These are phyloP conservation scores for Vulpes ferrilata DNA, from an alignment of 2,113 vertebrate genomes.

Conservation along the genomic window DNA sequence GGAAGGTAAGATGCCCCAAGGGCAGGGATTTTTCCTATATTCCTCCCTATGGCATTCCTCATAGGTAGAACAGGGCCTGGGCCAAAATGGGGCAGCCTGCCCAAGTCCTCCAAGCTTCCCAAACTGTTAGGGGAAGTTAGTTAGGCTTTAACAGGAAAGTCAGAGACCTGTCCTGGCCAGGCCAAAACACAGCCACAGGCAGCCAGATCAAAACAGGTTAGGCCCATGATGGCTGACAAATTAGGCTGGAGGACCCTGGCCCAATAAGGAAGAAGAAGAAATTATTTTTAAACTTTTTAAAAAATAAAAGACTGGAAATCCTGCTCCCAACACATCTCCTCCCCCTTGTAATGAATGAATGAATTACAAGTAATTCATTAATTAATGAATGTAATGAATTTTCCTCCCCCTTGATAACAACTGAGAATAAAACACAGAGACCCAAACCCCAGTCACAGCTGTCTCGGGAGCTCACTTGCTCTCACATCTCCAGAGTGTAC, in stretches of 20 bases:
- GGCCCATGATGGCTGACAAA: background rate
- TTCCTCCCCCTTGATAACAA: background rate
- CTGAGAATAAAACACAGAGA: background rate
- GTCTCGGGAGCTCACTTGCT: background rate
- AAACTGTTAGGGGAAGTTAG: background rate
- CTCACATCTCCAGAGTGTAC: too few species aligned
- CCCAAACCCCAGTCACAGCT: background rate
- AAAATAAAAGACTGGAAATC: background rate
- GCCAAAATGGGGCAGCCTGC: background rate
- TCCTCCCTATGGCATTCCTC: background rate
- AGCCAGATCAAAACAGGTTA: background rate
- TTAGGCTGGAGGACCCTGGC: background rate
- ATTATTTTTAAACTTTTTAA: too few species aligned
- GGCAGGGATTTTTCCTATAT: background rate
- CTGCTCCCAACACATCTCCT: background rate
- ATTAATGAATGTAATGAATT: too few species aligned
- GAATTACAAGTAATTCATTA: too few species aligned
- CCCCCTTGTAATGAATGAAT: background rate
- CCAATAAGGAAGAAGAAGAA: background rate
- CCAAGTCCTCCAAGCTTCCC: too few species aligned
- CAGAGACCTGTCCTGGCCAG: background rate
- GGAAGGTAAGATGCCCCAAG: background rate
- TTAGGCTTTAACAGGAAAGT: background rate
- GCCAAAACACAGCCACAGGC: background rate
- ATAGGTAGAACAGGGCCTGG: background rate